Evolutionary conservation across 2,888 invertebrate genomes (phyloP), one percentile per base, ranked within the genome.

Genomic region (Orthosia incerta): DNA sequence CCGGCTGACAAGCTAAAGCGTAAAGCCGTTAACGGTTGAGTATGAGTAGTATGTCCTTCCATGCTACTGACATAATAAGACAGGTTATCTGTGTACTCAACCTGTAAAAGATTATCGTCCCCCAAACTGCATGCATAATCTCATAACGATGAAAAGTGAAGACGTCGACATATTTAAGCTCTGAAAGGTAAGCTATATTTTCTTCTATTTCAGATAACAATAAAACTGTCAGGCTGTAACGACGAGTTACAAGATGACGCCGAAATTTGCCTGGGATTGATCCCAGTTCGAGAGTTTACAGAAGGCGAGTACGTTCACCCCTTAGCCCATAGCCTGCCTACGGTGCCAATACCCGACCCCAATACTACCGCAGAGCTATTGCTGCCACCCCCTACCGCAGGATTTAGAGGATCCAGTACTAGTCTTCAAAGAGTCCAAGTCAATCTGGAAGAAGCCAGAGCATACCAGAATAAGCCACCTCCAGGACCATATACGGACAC

Each of bases 201-300:
- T 45, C 23, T 60, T n/a, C 18, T 60, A 74, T 89, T 89, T 16
- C 87, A 95, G 95, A 88, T 90, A 18, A 92, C 80, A 70, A 75
- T 94, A 67, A 90, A 90, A 77, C 63, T 94, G n/a, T 91, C 94
- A 0, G 95, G 94, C 1, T 95, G 94, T 84, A 92, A 90, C 77
- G 91, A 91, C 31, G 91, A 92, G 3, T 39, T 92, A 5, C 83
- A 89, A 71, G 94, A 94, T 31, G 93, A 94, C 67, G 78, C 89
- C 0, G 92, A 94, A 62, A 87, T 95, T 26, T 90, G 89, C 56
- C 81, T 95, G n/a, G 95, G 95, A 0, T 76, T 94, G 13, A 79
- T 93, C 2, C 94, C 95, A 0, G 51, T 93, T 2, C 51, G 69
- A 45, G 86, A 85, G 26, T 86, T 86, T 4, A 61, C 82, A 0